These are phyloP conservation scores for Coelogynopora nodosa DNA, from an alignment of 2,888 invertebrate species.

Conservation along the genomic window DNA sequence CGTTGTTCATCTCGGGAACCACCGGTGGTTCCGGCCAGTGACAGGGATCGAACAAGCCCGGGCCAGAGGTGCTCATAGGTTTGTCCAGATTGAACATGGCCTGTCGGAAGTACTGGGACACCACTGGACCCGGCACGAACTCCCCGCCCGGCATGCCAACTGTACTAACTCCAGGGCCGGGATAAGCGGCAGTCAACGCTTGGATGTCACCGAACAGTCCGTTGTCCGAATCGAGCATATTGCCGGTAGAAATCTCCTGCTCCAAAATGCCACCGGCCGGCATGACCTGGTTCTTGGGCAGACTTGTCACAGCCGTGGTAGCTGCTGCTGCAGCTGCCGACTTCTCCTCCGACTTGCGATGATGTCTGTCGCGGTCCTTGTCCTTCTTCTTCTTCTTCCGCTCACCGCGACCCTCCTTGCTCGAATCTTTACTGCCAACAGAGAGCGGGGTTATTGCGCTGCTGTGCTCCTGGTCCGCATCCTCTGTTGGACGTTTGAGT, in stretches of 20 bases:
- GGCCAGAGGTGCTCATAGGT: background rate
- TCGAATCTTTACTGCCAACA: background rate
- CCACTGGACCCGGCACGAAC: background rate
- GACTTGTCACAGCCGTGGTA: background rate
- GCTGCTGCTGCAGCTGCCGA: too few relatives aligned
- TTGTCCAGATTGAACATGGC: background rate
- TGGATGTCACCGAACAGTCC: background rate
- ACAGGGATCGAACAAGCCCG: background rate
- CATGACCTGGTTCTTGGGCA: background rate
- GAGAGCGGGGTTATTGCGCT: background rate
- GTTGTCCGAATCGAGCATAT: background rate
- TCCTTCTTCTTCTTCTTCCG: conserved; percentile 44
- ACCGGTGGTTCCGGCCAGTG: background rate
- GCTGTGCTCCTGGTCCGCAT: background rate
- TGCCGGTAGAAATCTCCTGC: background rate
- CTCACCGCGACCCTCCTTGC: conserved; percentile 23
- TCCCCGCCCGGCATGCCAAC: background rate
- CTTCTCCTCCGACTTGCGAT: conserved; percentile 42
- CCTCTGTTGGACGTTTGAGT: conserved; percentile 33
- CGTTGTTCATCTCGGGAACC: background rate
- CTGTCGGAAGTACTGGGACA: background rate
- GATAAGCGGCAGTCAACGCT: background rate
- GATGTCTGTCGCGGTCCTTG: too few relatives aligned
- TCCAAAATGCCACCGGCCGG: background rate
- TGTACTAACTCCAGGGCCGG: background rate